Evolutionary conservation across 2,797 vertebrate species (phyloP).

Genomic region (Microtus agrestis): DNA sequence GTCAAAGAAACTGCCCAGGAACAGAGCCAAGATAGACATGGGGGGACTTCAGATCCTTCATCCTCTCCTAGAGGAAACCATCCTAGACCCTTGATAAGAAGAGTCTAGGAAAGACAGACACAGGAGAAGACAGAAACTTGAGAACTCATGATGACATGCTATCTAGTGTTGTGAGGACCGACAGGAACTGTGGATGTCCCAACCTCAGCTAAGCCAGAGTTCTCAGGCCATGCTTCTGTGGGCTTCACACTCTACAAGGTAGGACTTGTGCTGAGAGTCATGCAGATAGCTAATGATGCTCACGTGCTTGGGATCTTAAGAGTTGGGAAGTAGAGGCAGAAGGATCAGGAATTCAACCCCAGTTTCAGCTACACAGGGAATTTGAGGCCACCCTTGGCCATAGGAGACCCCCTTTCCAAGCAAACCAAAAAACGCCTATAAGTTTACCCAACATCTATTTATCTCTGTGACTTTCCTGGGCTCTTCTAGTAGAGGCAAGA

Average conservation of each 20-base stretch:
- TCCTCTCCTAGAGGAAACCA: background rate
- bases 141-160: background rate
- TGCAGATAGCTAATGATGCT: background rate
- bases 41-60: background rate
- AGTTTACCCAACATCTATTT: background rate
- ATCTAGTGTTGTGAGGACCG: background rate
- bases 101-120: slow-evolving; percentile 32
- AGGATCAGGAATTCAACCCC: background rate
- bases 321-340: background rate
- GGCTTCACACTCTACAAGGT: background rate
- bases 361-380: background rate
- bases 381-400: background rate
- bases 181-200: background rate
- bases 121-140: background rate
- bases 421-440: background rate
- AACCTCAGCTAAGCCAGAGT: background rate
- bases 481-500: background rate
- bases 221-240: background rate
- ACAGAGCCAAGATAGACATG: background rate
- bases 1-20: slow-evolving; percentile 38
- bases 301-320: background rate
- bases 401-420: background rate
- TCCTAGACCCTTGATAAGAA: background rate
- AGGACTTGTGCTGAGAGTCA: background rate
- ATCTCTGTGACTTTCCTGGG: background rate